Conservation (phyloP, 2,797 vertebrate species). For the Catamblyrhynchus diadema region DNA sequence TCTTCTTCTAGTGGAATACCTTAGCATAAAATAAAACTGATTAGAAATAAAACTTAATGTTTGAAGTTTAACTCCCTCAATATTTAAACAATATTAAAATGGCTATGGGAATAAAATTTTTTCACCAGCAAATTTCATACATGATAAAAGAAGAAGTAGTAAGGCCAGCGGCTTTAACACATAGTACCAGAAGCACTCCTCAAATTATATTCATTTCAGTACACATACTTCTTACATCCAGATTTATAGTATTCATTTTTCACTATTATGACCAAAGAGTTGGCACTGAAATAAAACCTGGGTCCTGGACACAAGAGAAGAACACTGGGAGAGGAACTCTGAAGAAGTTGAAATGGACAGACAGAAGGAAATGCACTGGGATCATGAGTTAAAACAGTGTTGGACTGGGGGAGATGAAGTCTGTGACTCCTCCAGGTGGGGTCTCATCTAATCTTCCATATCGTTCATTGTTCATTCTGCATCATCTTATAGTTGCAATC, state of each 20-base stretch:
- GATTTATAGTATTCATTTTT: no score
- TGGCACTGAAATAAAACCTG: background rate
- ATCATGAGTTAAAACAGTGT: background rate
- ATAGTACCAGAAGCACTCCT: no score
- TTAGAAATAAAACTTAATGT: background rate
- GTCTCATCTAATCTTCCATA: background rate
- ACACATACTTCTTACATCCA: no score
- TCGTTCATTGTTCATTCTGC: background rate
- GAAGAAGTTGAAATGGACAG: background rate
- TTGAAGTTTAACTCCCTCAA: no score
- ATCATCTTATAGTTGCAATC: background rate
- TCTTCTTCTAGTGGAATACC: constrained; percentile 92
- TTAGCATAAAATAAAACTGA: constrained; percentile 61
- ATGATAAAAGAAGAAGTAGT: no score
- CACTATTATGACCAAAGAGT: no score
- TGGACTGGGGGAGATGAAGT: background rate
- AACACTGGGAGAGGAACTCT: background rate
- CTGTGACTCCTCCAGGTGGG: background rate
- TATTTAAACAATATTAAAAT: no score
- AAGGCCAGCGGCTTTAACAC: no score
- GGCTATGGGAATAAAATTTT: no score
- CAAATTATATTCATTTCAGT: no score
- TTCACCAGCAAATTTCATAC: no score
- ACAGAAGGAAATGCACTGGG: background rate
- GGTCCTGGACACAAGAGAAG: background rate